These are phyloP conservation scores for Sebastes variabilis DNA, from an alignment of 2,797 vertebrate species.

Conservation along the genomic window DNA sequence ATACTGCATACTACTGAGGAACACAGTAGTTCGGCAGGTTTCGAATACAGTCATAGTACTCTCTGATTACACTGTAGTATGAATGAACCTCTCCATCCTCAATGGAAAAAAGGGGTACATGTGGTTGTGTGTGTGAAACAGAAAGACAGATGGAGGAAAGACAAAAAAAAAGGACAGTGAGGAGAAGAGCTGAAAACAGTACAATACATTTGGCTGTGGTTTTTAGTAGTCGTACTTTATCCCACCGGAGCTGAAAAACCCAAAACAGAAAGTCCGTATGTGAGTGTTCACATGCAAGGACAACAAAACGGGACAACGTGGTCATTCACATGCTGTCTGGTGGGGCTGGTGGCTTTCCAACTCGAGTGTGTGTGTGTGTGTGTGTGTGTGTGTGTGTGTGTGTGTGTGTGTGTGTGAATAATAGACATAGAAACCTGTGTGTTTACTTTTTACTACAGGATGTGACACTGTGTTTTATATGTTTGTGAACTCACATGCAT, in stretches of 20 bases:
- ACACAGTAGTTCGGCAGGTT: too few species aligned
- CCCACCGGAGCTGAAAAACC: slow-evolving; percentile 35
- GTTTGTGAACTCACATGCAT: slow-evolving; percentile 59
- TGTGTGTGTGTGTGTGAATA: neutral
- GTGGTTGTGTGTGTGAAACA: neutral
- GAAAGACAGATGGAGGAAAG: neutral
- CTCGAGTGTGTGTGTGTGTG: neutral
- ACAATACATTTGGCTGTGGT: slow-evolving; percentile 46
- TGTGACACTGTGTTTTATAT: slow-evolving; percentile 1
- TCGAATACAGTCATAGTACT: neutral
- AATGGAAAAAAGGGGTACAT: neutral
- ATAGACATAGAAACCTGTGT: neutral
- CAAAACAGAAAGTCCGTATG: neutral
- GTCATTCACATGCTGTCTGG: slow-evolving; percentile 77
- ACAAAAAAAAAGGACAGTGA: neutral
- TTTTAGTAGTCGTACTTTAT: slow-evolving; percentile 31
- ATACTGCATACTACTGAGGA: too few species aligned
- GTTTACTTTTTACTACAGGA: slow-evolving; percentile 18
- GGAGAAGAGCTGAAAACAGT: slow-evolving; percentile 7
- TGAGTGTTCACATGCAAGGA: slow-evolving; percentile 20
- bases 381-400: neutral
- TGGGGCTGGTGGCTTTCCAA: slow-evolving; percentile 22
- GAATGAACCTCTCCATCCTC: neutral
- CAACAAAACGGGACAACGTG: slow-evolving; percentile 29
- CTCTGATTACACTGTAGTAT: slow-evolving; percentile 14